These are phyloP conservation scores for Echinops telfairi DNA, from an alignment of 2,113 vertebrate genomes.

Conservation along the genomic window DNA sequence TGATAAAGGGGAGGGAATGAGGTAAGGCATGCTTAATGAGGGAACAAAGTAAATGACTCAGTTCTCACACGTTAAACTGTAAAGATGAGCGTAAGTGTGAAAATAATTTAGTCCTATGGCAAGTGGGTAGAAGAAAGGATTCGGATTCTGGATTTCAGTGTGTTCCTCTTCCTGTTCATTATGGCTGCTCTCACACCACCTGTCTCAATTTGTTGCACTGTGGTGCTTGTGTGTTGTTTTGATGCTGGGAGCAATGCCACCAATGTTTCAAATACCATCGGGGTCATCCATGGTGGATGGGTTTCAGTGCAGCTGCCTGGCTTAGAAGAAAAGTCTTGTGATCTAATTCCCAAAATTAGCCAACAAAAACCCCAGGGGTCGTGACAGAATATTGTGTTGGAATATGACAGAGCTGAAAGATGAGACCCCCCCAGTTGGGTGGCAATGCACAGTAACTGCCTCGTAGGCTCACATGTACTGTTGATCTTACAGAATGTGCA, in stretches of 20 bases:
- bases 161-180: neutral
- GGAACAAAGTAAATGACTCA: slow-evolving; percentile 30
- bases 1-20: neutral
- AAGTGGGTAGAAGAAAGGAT: neutral
- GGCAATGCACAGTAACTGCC: neutral
- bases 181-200: neutral
- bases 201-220: neutral
- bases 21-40: neutral
- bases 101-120: neutral
- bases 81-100: neutral
- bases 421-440: neutral
- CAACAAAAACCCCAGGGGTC: neutral
- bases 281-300: neutral
- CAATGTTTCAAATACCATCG: neutral
- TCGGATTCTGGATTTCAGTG: neutral
- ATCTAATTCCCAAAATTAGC: neutral
- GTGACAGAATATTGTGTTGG: neutral
- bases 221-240: neutral
- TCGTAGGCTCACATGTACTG: neutral
- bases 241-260: neutral
- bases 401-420: neutral
- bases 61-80: neutral
- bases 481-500: neutral
- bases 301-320: neutral
- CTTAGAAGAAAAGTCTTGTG: neutral